phyloP scores from a whole-genome alignment of 2,888 invertebrate genomes.

The Ligdia adustata region DNA sequence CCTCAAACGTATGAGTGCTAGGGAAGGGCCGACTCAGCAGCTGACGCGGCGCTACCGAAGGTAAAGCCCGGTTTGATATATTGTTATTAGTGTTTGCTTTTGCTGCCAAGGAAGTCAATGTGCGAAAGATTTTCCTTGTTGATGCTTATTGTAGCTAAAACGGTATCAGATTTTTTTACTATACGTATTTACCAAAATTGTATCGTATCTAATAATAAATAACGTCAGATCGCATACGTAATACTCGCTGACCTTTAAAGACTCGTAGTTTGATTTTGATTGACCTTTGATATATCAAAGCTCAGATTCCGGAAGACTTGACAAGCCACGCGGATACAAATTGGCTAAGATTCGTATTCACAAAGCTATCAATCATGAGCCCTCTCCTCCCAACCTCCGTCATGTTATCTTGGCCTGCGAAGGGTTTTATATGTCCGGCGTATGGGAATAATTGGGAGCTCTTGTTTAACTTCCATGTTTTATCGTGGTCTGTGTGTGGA shows the following conservation, averaged over 20 bases:
- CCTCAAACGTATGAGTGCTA: conserved; percentile 31
- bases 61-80: conserved; percentile 22
- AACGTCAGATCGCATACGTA: not conserved
- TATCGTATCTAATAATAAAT: not conserved
- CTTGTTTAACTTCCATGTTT: conserved; percentile 22
- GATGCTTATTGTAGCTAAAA: conserved; percentile 10
- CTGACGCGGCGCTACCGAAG: conserved; percentile 31
- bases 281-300: conserved; percentile 17
- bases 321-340: conserved; percentile 30
- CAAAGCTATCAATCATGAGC: conserved; percentile 37
- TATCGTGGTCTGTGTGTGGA: not conserved
- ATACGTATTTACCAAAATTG: not conserved
- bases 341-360: conserved; percentile 31
- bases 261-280: conserved; percentile 5
- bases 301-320: conserved; percentile 16
- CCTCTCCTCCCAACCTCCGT: conserved; percentile 20
- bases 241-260: conserved; percentile 2
- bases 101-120: conserved; percentile 18
- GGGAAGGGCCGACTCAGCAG: conserved; percentile 19
- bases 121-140: conserved; percentile 22
- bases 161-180: not conserved
- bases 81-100: conserved; percentile 25
- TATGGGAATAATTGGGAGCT: conserved; percentile 25
- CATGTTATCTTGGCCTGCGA: conserved; percentile 27
- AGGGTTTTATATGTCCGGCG: conserved; percentile 22